A percentile compares a stretch with the other conserved stretches of the same genome.
Evolutionary conservation across 1,140 invertebrate species (phyloP).

Genomic region (Pogonognathellus flavescens): DNA sequence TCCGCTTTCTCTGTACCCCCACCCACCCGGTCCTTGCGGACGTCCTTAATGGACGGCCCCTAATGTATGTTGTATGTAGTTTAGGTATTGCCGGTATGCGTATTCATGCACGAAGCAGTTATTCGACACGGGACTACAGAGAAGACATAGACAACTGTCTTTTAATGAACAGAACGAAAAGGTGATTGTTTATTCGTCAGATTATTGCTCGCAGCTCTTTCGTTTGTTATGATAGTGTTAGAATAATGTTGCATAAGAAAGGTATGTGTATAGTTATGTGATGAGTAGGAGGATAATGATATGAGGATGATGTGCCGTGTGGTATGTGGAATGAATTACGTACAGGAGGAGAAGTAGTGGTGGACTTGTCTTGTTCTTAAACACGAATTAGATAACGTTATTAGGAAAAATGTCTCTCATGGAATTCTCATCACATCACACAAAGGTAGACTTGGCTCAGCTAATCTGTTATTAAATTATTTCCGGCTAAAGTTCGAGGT

Average conservation of each 20-base stretch:
- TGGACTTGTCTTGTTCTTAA: too few species aligned
- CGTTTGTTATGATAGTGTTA: background rate
- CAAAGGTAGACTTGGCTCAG: background rate
- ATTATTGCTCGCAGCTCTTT: slow-evolving; percentile 35
- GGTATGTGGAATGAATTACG: too few species aligned
- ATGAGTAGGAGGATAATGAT: too few species aligned
- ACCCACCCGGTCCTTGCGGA: too few species aligned
- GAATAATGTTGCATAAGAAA: too few species aligned
- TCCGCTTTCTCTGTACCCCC: too few species aligned
- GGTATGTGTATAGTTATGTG: too few species aligned
- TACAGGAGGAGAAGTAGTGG: too few species aligned
- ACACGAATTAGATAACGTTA: background rate
- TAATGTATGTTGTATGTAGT: background rate
- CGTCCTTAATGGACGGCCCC: too few species aligned
- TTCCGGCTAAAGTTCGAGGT: slow-evolving; percentile 17
- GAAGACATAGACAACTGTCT: slow-evolving; percentile 3
- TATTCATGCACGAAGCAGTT: slow-evolving; percentile 46
- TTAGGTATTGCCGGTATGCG: background rate
- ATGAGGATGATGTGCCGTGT: too few species aligned
- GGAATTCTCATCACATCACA: background rate
- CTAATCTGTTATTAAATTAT: slow-evolving; percentile 23
- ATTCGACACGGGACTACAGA: slow-evolving; percentile 14
- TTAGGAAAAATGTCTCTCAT: background rate
- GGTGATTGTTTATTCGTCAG: slow-evolving; percentile 7
- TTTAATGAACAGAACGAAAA: slow-evolving; percentile 30